Evolutionary conservation across 2,797 vertebrate genomes (phyloP).

Genomic region (Pangasius krempfi): DNA sequence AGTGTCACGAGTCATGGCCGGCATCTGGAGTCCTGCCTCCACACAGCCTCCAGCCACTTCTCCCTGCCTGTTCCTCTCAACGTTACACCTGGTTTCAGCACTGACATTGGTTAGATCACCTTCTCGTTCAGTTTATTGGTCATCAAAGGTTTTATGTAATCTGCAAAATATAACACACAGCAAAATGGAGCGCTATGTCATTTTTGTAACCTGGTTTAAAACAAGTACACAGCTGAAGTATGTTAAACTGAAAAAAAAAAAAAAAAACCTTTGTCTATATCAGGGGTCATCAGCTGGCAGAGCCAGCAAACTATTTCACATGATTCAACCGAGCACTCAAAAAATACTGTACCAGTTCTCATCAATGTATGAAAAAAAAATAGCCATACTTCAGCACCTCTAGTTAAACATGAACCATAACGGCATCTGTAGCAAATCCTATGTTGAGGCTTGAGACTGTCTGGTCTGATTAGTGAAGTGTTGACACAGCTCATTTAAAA

Average conservation of each 20-base stretch:
- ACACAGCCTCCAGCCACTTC: slow-evolving; percentile 93
- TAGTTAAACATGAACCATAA: background rate
- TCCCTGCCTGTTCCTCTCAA: slow-evolving; percentile 93
- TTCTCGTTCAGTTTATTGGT: background rate
- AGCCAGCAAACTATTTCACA: background rate
- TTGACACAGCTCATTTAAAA: background rate
- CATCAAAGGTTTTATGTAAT: background rate
- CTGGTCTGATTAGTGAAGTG: background rate
- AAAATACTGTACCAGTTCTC: background rate
- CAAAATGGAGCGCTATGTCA: background rate
- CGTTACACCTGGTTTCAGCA: slow-evolving; percentile 94
- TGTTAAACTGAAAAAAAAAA: background rate
- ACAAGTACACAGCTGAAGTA: background rate
- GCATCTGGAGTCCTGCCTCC: slow-evolving; percentile 94
- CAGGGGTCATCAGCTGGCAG: background rate
- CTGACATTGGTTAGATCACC: slow-evolving; percentile 80
- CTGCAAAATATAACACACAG: too few relatives aligned
- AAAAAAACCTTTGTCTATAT: too few relatives aligned
- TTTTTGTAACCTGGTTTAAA: background rate
- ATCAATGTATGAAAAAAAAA: background rate
- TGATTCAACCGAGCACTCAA: background rate
- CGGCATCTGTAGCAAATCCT: background rate
- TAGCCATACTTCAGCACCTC: background rate
- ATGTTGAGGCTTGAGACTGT: background rate
- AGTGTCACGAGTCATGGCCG: slow-evolving; percentile 88